Evolutionary conservation across 2,797 vertebrate species (phyloP).

Genomic region (Oryzias sinensis): DNA sequence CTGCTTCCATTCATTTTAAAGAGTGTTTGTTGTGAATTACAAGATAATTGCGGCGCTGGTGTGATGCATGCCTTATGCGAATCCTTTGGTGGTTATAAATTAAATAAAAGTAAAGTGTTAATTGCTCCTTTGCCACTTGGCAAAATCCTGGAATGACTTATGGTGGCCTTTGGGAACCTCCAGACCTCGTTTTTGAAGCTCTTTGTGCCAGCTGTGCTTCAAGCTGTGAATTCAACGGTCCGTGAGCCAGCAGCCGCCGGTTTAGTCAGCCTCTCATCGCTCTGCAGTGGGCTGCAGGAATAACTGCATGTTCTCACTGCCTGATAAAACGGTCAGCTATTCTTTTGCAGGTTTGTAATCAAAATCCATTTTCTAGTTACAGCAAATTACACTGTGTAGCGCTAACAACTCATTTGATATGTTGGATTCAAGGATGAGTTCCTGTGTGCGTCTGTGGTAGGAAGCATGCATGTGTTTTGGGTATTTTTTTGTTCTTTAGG

Average conservation of each 20-base stretch:
- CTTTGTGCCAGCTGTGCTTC: slow-evolving; percentile 32
- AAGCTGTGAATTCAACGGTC: slow-evolving; percentile 57
- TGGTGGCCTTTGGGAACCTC: slow-evolving; percentile 40
- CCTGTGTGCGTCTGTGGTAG: slow-evolving; percentile 2
- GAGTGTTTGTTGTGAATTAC: slow-evolving; percentile 20
- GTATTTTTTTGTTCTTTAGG: not conserved
- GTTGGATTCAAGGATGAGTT: slow-evolving; percentile 21
- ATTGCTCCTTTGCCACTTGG: slow-evolving; percentile 25
- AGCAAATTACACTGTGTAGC: slow-evolving; percentile 45
- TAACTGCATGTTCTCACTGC: slow-evolving; percentile 32
- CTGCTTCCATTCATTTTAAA: not conserved
- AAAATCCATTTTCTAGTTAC: slow-evolving; percentile 51
- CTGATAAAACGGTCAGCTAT: slow-evolving; percentile 48
- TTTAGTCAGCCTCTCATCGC: slow-evolving; percentile 62
- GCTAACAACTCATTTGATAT: slow-evolving; percentile 26
- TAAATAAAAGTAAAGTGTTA: slow-evolving; percentile 37
- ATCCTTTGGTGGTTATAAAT: slow-evolving; percentile 33
- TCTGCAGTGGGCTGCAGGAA: slow-evolving; percentile 42
- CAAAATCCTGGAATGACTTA: slow-evolving; percentile 39
- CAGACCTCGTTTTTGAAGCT: slow-evolving; percentile 48
- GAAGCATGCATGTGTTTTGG: not conserved
- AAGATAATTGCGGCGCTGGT: slow-evolving; percentile 12
- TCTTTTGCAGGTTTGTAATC: slow-evolving; percentile 53
- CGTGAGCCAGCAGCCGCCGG: slow-evolving; percentile 39
- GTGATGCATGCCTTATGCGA: slow-evolving; percentile 42